These are phyloP conservation scores for Drosophila miranda DNA, from an alignment of 1,140 invertebrate species.

Conservation along the genomic window DNA sequence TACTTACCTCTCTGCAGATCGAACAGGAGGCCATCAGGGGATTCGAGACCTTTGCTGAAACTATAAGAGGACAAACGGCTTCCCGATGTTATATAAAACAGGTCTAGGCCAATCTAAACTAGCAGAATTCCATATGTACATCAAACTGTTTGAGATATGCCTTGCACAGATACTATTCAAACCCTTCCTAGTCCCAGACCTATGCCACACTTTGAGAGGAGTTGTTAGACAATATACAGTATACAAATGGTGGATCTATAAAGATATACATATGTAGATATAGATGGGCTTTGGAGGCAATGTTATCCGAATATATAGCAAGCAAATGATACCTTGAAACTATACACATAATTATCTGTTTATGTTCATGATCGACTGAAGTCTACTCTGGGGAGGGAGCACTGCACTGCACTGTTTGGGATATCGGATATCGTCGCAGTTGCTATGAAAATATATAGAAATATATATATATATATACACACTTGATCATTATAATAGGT, in stretches of 20 bases:
- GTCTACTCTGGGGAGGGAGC: conserved; percentile 3
- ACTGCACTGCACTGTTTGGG: conserved; percentile 50
- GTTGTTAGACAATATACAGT: conserved; percentile 20
- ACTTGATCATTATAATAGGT: too few relatives aligned
- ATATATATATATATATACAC: conserved; percentile 43
- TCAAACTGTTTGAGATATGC: conserved; percentile 14
- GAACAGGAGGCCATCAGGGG: too few relatives aligned
- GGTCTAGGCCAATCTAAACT: conserved; percentile 25
- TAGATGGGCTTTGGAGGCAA: conserved; percentile 41
- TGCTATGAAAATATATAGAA: conserved; percentile 67
- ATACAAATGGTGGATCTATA: conserved; percentile 17
- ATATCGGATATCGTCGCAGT: conserved; percentile 55
- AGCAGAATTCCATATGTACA: conserved; percentile 9
- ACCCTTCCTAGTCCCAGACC: conserved; percentile 14
- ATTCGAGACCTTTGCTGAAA: conserved; percentile 35
- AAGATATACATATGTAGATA: conserved; percentile 39
- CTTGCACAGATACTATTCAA: conserved; percentile 5
- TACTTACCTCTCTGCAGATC: conserved; percentile 21
- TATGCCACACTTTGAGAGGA: conserved; percentile 24
- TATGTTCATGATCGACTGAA: too few relatives aligned
- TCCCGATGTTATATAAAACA: conserved; percentile 37
- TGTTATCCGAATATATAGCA: conserved; percentile 71
- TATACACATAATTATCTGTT: conserved; percentile 18
- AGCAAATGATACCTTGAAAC: conserved; percentile 77
- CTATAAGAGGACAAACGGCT: conserved; percentile 57